Evolutionary conservation across 1,140 invertebrate genomes (phyloP), one percentile per base, ranked within the genome.

Genomic region (Onthophagus taurus): DNA sequence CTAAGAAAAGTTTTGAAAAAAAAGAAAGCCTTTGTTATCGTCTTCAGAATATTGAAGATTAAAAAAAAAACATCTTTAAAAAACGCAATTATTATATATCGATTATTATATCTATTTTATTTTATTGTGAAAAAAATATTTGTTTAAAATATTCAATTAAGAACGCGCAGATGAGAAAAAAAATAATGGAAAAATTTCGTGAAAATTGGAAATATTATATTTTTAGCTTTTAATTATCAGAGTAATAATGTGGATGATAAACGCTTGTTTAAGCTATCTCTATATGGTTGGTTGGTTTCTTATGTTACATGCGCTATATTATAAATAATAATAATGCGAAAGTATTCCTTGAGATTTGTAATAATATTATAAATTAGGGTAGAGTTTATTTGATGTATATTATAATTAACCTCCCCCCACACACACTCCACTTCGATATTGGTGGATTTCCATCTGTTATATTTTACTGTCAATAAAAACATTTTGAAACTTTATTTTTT

Each of bases 341-440:
- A 39, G 29, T 39, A 39, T 39, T 29, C 37, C 37, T 29, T 21
- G 13, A 39, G 23, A 23, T 39, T 39, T 39, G 37, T 39, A 39
- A 39, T 39, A 24, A 9, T 39, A 39, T 24, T 19, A 38, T 21
- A 39, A 16, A 39, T 39, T 39, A 24, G 29, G 37, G 21, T 39
- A 39, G 37, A 39, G 29, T 39, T 39, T 39, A 39, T 39, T 39
- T 39, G 37, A 39, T 39, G 37, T 39, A 39, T 39, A 39, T 39
- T 39, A 39, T 23, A 23, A 39, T 39, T 23, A 39, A 9, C 34
- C n/a, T n/a, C n/a, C n/a, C n/a, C n/a, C n/a, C n/a, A n/a, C n/a
- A n/a, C n/a, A n/a, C n/a, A n/a, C n/a, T n/a, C n/a, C n/a, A n/a
- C n/a, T n/a, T n/a, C n/a, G n/a, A n/a, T n/a, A n/a, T n/a, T n/a